Evolutionary conservation across 2,113 vertebrate genomes (phyloP), one percentile per base, ranked within the genome.

Genomic region (Hippocampus barbouri): DNA sequence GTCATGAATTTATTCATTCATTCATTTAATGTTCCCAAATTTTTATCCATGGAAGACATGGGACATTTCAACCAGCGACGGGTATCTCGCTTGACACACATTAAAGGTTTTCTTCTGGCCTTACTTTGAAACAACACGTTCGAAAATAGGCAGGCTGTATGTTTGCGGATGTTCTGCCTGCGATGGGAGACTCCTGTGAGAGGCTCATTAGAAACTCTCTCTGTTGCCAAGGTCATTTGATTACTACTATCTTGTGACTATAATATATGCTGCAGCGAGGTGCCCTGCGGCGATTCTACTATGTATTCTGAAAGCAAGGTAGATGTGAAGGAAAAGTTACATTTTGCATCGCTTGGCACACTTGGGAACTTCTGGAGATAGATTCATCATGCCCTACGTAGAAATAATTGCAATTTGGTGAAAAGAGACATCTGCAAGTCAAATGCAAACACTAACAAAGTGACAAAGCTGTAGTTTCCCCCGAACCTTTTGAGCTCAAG

Each of bases 231-330:
- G 64, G 64, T 47, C 64, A 27, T 47, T 9, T 10, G 23, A 47
- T 23, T 45, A 25, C 11, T 21, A 23, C 62, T 64, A n/a, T 16
- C 40, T 65, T 16, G n/a, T 66, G 64, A 47, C 23, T 47, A 25
- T 47, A 66, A 47, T 66, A 25, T 66, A 66, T 47, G 64, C 64
- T 27, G 23, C 64, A 23, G 14, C 25, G n/a, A 16, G 12, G 8
- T 66, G 23, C 64, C 64, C 23, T 45, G 7, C 25, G 64, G 64
- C 41, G 2, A 66, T 47, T 25, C 23, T 16, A 47, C 64, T 27
- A 47, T 66, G 40, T 66, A 45, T 23, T 45, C n/a, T 66, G 12
- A 23, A 66, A 43, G 63, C n/a, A n/a, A 27, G 15, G 64, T 66
- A n/a, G 23, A 27, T 66, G 43, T 27, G 41, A 25, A 64, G 62